Conservation (phyloP, 2,113 vertebrate genomes). For the Xerus inauris region DNA sequence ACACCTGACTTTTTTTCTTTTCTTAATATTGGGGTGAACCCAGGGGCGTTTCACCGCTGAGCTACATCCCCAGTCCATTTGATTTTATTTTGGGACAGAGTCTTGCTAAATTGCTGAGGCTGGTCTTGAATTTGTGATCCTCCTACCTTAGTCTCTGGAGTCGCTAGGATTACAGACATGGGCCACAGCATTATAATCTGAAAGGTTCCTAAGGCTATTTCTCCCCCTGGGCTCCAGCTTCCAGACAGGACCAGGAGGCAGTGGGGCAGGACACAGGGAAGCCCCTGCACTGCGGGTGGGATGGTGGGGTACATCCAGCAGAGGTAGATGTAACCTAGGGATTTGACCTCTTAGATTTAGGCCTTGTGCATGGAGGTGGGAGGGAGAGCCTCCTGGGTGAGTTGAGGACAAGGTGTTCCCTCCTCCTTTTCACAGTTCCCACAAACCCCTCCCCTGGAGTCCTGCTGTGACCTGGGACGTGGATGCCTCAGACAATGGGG, state of each 20-base stretch:
- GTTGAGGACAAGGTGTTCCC: conserved; percentile 66
- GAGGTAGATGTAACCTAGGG: not conserved
- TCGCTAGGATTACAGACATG: not conserved
- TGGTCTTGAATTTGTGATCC: not conserved
- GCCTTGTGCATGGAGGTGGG: not conserved
- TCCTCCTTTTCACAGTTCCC: conserved; percentile 42
- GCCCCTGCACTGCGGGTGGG: not conserved
- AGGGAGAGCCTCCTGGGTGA: conserved; percentile 52
- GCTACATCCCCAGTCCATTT: not conserved
- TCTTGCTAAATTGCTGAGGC: not conserved
- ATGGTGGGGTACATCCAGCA: not conserved
- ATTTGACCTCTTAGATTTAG: not conserved
- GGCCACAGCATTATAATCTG: too few species aligned
- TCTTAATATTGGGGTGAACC: not conserved
- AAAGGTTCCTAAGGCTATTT: not conserved
- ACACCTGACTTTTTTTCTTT: not conserved
- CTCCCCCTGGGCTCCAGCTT: not conserved
- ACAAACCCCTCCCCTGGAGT: conserved; percentile 53
- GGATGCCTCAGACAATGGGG: conserved; percentile 33
- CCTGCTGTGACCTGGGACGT: conserved; percentile 53
- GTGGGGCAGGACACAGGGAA: not conserved
- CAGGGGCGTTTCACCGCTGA: not conserved
- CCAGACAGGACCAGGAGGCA: not conserved
- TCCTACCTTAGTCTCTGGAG: not conserved
- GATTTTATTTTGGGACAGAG: not conserved